These are phyloP conservation scores for Eulemur rufifrons DNA, from an alignment of 2,113 vertebrate species.

Conservation along the genomic window DNA sequence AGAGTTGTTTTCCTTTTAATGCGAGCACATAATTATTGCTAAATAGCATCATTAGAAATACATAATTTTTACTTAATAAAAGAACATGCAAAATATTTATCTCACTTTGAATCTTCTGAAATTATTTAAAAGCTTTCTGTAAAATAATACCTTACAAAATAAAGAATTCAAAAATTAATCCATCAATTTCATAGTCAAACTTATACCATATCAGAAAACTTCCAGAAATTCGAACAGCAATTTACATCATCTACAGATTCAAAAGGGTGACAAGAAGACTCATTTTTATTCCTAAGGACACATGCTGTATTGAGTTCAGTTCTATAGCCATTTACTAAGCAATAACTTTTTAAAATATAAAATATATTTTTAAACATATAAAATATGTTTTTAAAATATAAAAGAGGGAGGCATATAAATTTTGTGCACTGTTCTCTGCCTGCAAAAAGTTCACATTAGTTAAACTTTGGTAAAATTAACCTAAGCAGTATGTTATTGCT, in stretches of 20 bases:
- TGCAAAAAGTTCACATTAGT: not conserved
- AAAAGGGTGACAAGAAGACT: not conserved
- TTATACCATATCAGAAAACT: not conserved
- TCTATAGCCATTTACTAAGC: not conserved
- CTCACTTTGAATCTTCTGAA: constrained; percentile 8
- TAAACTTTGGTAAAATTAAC: constrained; percentile 18
- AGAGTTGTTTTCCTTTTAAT: constrained; percentile 23
- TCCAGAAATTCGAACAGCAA: not conserved
- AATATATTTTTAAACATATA: too few relatives aligned
- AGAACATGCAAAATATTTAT: constrained; percentile 17
- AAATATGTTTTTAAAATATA: not conserved
- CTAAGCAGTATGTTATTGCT: not conserved
- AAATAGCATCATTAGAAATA: constrained; percentile 28
- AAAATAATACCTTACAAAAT: constrained; percentile 36
- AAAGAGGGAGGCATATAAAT: not conserved
- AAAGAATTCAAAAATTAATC: constrained; percentile 13
- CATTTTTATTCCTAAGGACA: not conserved
- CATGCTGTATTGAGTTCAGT: not conserved
- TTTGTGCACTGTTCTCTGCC: not conserved
- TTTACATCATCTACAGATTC: not conserved
- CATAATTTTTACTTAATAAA: constrained; percentile 42
- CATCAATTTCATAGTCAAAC: not conserved
- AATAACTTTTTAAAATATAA: not conserved
- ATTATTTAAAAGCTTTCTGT: not conserved
- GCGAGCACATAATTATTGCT: constrained; percentile 40